Evolutionary conservation across 2,888 invertebrate genomes (phyloP), one percentile per base, ranked within the genome.

Genomic region (Metacarcinus magister): DNA sequence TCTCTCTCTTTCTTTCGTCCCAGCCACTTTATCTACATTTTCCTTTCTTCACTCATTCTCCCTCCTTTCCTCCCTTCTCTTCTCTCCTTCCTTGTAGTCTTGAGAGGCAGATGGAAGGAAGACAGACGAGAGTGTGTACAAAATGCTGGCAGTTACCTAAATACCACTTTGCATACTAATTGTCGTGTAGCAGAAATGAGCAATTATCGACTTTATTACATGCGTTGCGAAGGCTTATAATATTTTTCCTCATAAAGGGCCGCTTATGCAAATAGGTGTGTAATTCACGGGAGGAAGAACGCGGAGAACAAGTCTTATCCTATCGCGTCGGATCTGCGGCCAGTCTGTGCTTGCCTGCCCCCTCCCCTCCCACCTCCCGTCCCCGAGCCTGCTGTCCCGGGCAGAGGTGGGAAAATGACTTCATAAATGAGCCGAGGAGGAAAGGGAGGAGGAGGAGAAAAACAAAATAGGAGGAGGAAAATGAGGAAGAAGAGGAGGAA

Each of bases 131-230:
- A 91, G 91, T 23, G 19, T 23, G 19, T 67, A 95, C 95, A 95
- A 91, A 95, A 60, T 43, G n/a, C 90, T 23, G 93, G 46, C 93
- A 95, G 87, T 75, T 93, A 87, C 87, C 93, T 95, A 93, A 95
- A 93, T 44, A 54, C 95, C 95, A 95, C 92, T 93, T 95, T 89
- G 82, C 95, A 93, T 95, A 46, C 93, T 95, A 95, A 95, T 93
- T 93, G 89, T 82, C 89, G n/a, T 46, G 92, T 89, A 46, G 92
- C 39, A 43, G 16, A 67, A 60, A 82, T 44, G n/a, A 89, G 67
- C 95, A 95, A 92, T 75, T 46, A 75, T 28, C 28, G 39, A 16
- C 92, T 46, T 28, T 95, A 92, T 92, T 92, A 92, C 82, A 82
- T 23, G 92, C 46, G 23, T 87, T 23, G 19, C 91, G 90, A 92